phyloP scores from a whole-genome alignment of 2,113 vertebrate species.

The Scatophagus argus region DNA sequence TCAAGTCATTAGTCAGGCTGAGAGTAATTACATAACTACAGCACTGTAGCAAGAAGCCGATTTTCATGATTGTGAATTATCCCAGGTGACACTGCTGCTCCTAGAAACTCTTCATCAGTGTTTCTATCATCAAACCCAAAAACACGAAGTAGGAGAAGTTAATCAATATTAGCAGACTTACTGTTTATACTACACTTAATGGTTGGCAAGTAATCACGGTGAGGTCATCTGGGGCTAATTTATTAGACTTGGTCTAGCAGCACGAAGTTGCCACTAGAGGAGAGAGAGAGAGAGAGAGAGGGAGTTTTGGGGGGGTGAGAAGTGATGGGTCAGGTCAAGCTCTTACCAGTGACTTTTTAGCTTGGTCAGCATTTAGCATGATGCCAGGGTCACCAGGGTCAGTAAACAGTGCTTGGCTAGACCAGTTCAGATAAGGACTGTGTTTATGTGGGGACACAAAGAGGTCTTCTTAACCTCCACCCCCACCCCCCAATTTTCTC shows the following conservation, averaged over 20 bases:
- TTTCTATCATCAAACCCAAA: slow-evolving; percentile 25
- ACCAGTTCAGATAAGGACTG: slow-evolving; percentile 62
- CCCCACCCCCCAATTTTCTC: slow-evolving; percentile 34
- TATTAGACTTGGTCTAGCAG: background rate
- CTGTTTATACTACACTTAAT: slow-evolving; percentile 35
- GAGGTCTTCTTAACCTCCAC: slow-evolving; percentile 54
- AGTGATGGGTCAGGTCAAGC: slow-evolving; percentile 23
- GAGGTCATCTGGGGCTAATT: background rate
- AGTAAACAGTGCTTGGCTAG: slow-evolving; percentile 46
- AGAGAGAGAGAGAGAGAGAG: background rate
- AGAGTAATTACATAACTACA: slow-evolving; percentile 71
- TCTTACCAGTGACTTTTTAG: slow-evolving; percentile 20
- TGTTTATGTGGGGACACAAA: slow-evolving; percentile 76
- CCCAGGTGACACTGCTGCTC: slow-evolving; percentile 43
- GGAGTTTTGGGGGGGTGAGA: background rate
- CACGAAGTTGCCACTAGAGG: background rate
- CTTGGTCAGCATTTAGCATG: slow-evolving; percentile 56
- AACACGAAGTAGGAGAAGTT: slow-evolving; percentile 1
- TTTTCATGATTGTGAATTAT: slow-evolving; percentile 55
- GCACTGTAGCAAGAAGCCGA: slow-evolving; percentile 50
- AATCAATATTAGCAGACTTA: slow-evolving; percentile 26
- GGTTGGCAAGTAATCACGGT: slow-evolving; percentile 12
- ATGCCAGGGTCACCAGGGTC: slow-evolving; percentile 57
- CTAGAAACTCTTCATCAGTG: slow-evolving; percentile 33
- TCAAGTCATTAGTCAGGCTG: slow-evolving; percentile 65